A percentile compares a stretch with the other conserved stretches of the same genome.
Conservation (phyloP, 1,140 invertebrate genomes). For the Neomicropteryx cornuta region DNA sequence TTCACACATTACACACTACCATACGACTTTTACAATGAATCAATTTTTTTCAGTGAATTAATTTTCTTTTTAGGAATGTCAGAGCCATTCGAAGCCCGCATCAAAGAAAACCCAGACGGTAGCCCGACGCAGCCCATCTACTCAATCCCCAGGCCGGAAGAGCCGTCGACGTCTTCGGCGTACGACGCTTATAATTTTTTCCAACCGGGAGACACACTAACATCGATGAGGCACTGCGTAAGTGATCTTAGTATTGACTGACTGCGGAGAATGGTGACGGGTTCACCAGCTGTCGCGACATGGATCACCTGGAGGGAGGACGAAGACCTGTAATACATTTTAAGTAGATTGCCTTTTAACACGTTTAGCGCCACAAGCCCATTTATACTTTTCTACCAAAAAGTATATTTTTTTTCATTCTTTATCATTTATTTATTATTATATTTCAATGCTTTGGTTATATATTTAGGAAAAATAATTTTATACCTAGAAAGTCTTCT, state of each 20-base stretch:
- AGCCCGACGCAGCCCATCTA: conserved; percentile 20
- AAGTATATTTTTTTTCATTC: no score
- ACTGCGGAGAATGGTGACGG: conserved; percentile 37
- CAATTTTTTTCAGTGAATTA: background rate
- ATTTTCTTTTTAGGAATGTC: conserved; percentile 29
- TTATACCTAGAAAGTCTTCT: background rate
- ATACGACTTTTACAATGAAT: background rate
- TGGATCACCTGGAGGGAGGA: conserved; percentile 12
- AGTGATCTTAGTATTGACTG: conserved; percentile 38
- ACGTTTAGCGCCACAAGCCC: no score
- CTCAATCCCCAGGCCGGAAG: conserved; percentile 15
- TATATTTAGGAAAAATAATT: background rate
- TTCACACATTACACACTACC: background rate
- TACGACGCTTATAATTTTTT: conserved; percentile 32
- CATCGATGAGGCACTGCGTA: conserved; percentile 33
- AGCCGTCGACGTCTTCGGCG: conserved; percentile 20
- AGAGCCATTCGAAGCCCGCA: conserved; percentile 34
- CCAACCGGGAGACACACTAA: conserved; percentile 29
- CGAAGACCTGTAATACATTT: no score
- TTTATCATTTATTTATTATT: no score
- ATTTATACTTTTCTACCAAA: no score
- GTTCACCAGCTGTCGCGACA: conserved; percentile 22
- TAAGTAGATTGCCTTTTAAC: no score
- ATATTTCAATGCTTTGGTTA: background rate
- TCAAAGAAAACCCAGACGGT: conserved; percentile 23